phyloP scores from a whole-genome alignment of 2,797 vertebrate genomes.

The Hypotaenidia okinawae region DNA sequence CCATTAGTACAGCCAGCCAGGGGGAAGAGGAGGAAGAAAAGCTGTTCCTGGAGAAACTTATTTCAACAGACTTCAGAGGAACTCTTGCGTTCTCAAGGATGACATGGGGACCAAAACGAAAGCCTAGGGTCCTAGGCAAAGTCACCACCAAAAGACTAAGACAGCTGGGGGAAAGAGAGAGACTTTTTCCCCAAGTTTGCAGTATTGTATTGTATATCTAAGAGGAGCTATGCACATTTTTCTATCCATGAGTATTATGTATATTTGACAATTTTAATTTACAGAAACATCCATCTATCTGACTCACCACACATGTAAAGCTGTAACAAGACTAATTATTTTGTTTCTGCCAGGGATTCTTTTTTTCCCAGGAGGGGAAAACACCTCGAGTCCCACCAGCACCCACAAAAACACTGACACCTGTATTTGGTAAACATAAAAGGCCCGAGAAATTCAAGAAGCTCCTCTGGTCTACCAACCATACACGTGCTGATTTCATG shows the following conservation, averaged over 20 bases:
- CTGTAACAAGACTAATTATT: not conserved
- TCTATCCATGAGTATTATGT: too few relatives aligned
- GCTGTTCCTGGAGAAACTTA: not conserved
- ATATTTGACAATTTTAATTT: not conserved
- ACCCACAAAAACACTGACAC: not conserved
- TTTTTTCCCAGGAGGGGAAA: not conserved
- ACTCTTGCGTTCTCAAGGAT: not conserved
- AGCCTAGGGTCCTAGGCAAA: not conserved
- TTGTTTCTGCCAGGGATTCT: not conserved
- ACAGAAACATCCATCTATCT: not conserved
- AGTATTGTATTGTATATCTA: not conserved
- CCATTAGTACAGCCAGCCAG: not conserved
- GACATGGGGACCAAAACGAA: fast-evolving
- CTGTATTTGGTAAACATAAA: not conserved
- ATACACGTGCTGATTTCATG: not conserved
- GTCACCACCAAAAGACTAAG: not conserved
- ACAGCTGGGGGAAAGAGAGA: not conserved
- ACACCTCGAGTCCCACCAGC: not conserved
- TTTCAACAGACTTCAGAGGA: not conserved
- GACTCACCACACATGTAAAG: not conserved
- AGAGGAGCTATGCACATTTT: not conserved
- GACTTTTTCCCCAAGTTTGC: not conserved
- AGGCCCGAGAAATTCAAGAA: not conserved
- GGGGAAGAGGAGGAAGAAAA: not conserved
- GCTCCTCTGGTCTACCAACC: fast-evolving